Conservation (phyloP, 35 echinoderm and acorn worm genomes). For the Heliocidaris erythrogramma region DNA sequence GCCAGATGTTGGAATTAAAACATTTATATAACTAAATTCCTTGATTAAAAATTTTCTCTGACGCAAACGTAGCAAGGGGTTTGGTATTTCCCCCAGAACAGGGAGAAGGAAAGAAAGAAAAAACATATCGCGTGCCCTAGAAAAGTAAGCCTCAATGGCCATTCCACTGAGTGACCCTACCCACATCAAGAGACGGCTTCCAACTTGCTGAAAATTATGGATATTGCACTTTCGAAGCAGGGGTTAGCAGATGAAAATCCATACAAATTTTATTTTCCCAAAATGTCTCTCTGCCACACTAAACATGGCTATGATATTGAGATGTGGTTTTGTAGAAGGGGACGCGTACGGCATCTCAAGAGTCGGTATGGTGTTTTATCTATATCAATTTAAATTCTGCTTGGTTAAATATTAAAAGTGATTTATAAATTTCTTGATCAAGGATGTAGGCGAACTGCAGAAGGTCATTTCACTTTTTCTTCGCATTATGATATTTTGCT, state of each 20-base stretch:
- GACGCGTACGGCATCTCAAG: neutral
- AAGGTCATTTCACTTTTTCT: slow-evolving; percentile 25
- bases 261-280: slow-evolving; percentile 36
- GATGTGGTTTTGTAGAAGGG: neutral
- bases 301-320: neutral
- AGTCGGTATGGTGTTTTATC: neutral
- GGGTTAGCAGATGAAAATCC: slow-evolving; percentile 9
- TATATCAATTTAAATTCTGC: slow-evolving; percentile 31
- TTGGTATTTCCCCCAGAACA: neutral
- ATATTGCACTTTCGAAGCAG: neutral
- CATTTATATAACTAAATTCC: neutral
- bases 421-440: slow-evolving; percentile 21
- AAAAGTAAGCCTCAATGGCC: neutral
- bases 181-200: neutral
- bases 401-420: slow-evolving; percentile 31
- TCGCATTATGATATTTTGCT: neutral
- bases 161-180: neutral
- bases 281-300: neutral
- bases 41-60: neutral
- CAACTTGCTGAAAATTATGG: slow-evolving; percentile 2
- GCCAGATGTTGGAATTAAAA: neutral
- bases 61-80: neutral
- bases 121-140: neutral
- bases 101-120: neutral
- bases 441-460: neutral